Evolutionary conservation across 1,140 invertebrate species (phyloP).

Genomic region (Temnothorax longispinosus): DNA sequence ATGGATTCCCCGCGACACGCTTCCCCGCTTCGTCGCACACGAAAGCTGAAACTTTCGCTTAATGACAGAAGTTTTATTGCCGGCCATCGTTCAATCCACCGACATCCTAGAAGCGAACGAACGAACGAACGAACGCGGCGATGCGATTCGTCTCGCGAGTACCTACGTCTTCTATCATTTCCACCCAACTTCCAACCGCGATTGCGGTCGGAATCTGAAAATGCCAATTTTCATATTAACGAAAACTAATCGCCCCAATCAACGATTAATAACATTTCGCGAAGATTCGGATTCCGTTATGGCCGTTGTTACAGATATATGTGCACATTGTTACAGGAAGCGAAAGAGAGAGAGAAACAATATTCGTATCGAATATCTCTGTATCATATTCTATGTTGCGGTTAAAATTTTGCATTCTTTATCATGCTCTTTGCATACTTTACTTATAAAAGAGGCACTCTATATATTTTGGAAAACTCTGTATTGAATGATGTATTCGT

Average conservation of each 20-base stretch:
- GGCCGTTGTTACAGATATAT: not conserved
- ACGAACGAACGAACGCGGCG: not conserved
- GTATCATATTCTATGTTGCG: not conserved
- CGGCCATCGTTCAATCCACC: slow-evolving; percentile 73
- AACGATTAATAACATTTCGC: not conserved
- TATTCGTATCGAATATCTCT: not conserved
- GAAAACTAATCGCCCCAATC: not conserved
- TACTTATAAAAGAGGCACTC: not conserved
- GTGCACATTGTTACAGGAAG: not conserved
- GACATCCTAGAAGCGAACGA: slow-evolving; percentile 49
- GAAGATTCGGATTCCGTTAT: not conserved
- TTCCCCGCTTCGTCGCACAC: slow-evolving; percentile 31
- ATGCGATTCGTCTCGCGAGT: slow-evolving; percentile 27
- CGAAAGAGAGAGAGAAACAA: not conserved
- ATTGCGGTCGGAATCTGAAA: slow-evolving; percentile 24
- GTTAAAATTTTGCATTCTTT: not conserved
- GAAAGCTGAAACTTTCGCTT: slow-evolving; percentile 72
- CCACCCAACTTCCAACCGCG: slow-evolving; percentile 20
- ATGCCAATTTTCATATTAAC: not conserved
- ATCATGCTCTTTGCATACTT: not conserved
- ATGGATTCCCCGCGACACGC: slow-evolving; percentile 70
- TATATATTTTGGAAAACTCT: not conserved
- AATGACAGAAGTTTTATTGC: slow-evolving; percentile 76
- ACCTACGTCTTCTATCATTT: slow-evolving; percentile 42
- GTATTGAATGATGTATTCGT: slow-evolving; percentile 8